A percentile compares a stretch with the other conserved stretches of the same genome.
These are phyloP conservation scores for Polypterus senegalus DNA, from an alignment of 2,113 vertebrate species.

Conservation along the genomic window DNA sequence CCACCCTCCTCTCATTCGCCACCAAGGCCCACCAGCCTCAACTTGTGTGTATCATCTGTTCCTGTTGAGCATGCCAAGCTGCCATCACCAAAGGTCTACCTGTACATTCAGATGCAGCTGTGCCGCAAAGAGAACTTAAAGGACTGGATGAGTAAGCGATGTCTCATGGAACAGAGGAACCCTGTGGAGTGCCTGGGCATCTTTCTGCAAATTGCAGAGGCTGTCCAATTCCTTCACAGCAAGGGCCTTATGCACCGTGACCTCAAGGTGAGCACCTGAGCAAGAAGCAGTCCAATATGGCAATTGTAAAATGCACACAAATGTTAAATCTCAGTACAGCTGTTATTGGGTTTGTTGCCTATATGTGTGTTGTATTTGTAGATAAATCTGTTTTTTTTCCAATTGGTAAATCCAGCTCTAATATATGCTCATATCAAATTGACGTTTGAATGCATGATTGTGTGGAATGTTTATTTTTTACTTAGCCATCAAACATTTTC, in stretches of 20 bases:
- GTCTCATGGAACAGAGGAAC: slow-evolving; percentile 67
- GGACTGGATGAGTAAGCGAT: slow-evolving; percentile 88
- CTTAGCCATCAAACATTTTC: slow-evolving; percentile 96
- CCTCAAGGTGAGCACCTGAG: slow-evolving; percentile 74
- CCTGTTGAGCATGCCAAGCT: slow-evolving; percentile 40
- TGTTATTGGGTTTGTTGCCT: no score
- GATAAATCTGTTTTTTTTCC: no score
- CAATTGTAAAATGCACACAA: no score
- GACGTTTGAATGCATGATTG: background rate
- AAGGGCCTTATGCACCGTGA: slow-evolving; percentile 97
- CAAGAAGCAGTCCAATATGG: no score
- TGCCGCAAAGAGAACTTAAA: slow-evolving; percentile 95
- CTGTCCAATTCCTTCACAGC: slow-evolving; percentile 83
- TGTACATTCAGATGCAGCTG: slow-evolving; percentile 98
- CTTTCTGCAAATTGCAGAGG: slow-evolving; percentile 93
- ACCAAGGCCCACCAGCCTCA: slow-evolving; percentile 70
- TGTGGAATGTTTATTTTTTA: slow-evolving; percentile 10
- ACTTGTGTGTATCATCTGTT: slow-evolving; percentile 56
- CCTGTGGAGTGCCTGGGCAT: slow-evolving; percentile 75
- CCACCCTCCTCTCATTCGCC: slow-evolving; percentile 30
- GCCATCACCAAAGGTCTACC: slow-evolving; percentile 82
- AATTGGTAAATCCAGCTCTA: no score
- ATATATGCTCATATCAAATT: no score
- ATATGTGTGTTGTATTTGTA: no score
- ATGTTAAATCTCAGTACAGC: no score